Conservation (phyloP, 2,113 vertebrate species). For the Petrocephalus microphthalmus region DNA sequence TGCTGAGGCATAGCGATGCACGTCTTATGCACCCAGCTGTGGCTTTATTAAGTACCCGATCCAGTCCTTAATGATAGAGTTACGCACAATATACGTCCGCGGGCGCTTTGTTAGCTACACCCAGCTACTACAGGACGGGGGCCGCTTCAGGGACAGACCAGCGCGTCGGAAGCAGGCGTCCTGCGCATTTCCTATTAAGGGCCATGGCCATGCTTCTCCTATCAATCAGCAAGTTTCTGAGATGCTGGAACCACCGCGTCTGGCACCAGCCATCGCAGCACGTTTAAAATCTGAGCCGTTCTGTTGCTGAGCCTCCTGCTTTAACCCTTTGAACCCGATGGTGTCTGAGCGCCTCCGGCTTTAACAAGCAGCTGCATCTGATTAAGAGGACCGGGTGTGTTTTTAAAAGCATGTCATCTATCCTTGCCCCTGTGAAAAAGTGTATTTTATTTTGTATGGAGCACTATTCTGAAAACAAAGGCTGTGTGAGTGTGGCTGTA, state of each 20-base stretch:
- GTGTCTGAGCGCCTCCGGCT: background rate
- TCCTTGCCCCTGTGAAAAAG: background rate
- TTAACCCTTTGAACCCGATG: too few relatives aligned
- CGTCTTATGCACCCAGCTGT: background rate
- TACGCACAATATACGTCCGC: background rate
- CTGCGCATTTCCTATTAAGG: background rate
- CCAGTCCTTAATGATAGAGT: background rate
- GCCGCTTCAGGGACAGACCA: background rate
- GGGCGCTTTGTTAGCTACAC: background rate
- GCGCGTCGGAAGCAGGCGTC: background rate
- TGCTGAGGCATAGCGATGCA: too few relatives aligned
- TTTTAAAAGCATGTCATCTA: background rate
- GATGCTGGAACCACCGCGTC: too few relatives aligned
- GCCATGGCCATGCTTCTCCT: background rate
- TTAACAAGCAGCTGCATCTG: background rate
- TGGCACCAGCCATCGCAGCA: background rate
- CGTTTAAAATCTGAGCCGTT: background rate
- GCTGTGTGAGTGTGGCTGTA: too few relatives aligned
- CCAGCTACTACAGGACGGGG: background rate
- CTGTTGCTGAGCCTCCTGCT: background rate
- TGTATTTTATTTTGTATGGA: background rate
- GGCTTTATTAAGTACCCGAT: background rate
- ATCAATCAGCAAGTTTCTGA: too few relatives aligned
- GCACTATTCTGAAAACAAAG: background rate
- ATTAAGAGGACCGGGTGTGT: background rate